Evolutionary conservation across 92 coral and sea anemone genomes (phyloP).

Genomic region (Porites divaricata): DNA sequence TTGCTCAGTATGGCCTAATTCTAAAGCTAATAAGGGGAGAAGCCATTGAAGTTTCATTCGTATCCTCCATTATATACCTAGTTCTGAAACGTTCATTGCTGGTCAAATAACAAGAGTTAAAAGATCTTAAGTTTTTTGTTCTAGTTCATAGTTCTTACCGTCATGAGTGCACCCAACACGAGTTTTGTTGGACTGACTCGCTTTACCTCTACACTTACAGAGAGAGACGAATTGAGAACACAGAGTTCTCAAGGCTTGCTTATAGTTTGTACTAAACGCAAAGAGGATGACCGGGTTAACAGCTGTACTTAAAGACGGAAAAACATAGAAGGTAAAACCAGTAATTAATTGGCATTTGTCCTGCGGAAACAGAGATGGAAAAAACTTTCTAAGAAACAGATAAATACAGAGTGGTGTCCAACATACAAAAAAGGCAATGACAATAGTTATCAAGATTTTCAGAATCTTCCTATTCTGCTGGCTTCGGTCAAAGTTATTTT

Average conservation of each 20-base stretch:
- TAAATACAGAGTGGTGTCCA: conserved; percentile 7
- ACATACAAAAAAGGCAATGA: not conserved
- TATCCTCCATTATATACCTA: too few species aligned
- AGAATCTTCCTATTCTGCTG: conserved; percentile 1
- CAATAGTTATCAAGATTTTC: conserved; percentile 8
- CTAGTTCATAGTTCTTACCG: too few species aligned
- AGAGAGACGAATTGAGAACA: not conserved
- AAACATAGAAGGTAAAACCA: not conserved
- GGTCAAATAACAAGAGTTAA: too few species aligned
- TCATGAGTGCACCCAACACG: too few species aligned
- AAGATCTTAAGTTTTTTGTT: too few species aligned
- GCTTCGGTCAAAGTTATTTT: not conserved
- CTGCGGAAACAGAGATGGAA: not conserved
- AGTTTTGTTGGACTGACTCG: not conserved
- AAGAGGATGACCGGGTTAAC: not conserved
- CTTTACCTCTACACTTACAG: not conserved
- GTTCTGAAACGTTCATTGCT: too few species aligned
- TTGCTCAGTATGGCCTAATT: too few species aligned
- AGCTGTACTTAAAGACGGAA: not conserved
- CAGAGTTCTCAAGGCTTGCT: not conserved
- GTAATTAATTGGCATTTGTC: not conserved
- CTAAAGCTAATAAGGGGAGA: too few species aligned
- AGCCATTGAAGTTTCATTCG: too few species aligned
- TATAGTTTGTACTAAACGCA: conserved; percentile 4
- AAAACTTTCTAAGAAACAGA: not conserved